These are phyloP conservation scores for Tenthredo mesomela DNA, from an alignment of 2,888 invertebrate species.

Conservation along the genomic window DNA sequence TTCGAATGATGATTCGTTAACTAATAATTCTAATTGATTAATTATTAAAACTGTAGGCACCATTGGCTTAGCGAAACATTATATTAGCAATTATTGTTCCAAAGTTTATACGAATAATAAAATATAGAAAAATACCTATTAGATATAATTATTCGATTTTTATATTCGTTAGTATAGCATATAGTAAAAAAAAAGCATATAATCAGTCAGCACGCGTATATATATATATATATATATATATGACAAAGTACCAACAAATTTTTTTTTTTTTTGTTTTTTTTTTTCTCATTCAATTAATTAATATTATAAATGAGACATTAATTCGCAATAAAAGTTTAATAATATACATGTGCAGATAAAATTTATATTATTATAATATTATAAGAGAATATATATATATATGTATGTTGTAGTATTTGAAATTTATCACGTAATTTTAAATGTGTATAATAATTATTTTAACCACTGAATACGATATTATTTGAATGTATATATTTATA, in stretches of 20 bases:
- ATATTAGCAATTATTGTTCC: not conserved
- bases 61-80: conserved; percentile 2
- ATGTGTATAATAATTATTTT: not conserved
- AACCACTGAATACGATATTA: not conserved
- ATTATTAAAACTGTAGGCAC: conserved; percentile 8
- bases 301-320: not conserved
- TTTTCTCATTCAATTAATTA: not conserved
- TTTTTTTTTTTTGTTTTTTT: not conserved
- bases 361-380: not conserved
- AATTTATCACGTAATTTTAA: not conserved
- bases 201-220: not conserved
- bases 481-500: not conserved
- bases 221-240: not conserved
- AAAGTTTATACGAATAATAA: not conserved
- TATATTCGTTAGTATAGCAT: not conserved
- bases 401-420: no score
- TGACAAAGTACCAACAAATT: not conserved
- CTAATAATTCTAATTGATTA: not conserved
- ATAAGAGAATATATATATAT: not conserved
- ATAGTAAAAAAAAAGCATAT: not conserved
- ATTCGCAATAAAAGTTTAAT: not conserved
- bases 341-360: not conserved
- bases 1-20: conserved; percentile 1
- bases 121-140: not conserved
- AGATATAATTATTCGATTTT: not conserved